Conservation (phyloP, 2,113 vertebrate genomes). For the Xiphorhynchus elegans region DNA sequence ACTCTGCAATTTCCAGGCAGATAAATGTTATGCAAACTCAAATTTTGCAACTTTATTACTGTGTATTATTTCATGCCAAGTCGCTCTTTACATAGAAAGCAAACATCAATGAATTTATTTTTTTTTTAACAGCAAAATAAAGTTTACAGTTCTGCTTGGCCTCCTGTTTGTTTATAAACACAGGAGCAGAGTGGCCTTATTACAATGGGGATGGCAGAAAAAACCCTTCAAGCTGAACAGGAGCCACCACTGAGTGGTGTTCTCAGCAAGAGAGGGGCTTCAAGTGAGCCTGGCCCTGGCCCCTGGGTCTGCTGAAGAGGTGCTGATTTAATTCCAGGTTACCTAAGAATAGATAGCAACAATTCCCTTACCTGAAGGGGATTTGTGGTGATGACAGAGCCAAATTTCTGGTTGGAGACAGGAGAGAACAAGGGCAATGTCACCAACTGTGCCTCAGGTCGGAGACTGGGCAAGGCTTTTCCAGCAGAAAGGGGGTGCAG, state of each 20-base stretch:
- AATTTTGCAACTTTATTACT: background rate
- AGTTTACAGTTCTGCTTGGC: constrained; percentile 8
- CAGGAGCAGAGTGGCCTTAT: background rate
- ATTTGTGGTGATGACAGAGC: background rate
- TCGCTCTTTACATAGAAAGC: background rate
- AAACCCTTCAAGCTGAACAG: background rate
- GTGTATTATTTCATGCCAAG: background rate
- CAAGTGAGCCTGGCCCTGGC: background rate
- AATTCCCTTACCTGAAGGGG: background rate
- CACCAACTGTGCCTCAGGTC: rapidly evolving
- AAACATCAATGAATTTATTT: background rate
- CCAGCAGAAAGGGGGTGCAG: background rate
- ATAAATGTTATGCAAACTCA: constrained; percentile 19
- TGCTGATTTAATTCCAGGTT: background rate
- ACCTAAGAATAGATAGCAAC: background rate
- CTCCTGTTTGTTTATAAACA: constrained; percentile 24
- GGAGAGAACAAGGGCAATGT: background rate
- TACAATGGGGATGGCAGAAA: background rate
- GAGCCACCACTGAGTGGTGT: background rate
- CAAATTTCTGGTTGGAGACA: background rate
- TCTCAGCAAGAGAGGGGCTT: background rate
- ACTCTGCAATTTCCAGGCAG: constrained; percentile 18
- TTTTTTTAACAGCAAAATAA: background rate
- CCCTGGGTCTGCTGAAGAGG: background rate
- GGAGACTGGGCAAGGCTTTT: rapidly evolving